Conservation (phyloP, 2,113 vertebrate species). For the Chrysochloris asiatica region DNA sequence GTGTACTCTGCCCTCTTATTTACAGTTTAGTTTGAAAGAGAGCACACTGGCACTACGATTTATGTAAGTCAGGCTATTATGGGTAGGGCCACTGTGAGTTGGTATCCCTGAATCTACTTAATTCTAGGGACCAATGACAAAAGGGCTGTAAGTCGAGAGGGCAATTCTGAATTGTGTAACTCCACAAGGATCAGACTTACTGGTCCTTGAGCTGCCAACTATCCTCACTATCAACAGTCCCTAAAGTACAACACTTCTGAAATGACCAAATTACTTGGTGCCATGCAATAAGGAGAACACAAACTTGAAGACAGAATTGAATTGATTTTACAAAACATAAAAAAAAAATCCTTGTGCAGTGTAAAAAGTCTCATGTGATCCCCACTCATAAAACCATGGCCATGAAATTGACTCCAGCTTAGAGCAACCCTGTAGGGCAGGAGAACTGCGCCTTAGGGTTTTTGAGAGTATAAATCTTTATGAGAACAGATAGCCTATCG, state of each 20-base stretch:
- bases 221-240: neutral
- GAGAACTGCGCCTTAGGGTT: too few relatives aligned
- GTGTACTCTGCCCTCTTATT: neutral
- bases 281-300: conserved; percentile 1
- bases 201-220: neutral
- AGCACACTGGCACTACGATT: neutral
- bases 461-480: too few relatives aligned
- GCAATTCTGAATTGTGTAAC: neutral
- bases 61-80: neutral
- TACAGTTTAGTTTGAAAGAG: neutral
- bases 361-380: conserved; percentile 12
- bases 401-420: too few relatives aligned
- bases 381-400: neutral
- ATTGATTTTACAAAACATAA: neutral
- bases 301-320: neutral
- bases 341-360: neutral
- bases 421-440: too few relatives aligned
- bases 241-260: neutral
- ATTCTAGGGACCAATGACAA: neutral
- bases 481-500: too few relatives aligned
- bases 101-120: neutral
- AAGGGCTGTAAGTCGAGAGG: neutral
- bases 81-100: neutral
- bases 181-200: neutral
- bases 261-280: conserved; percentile 20